Evolutionary conservation across 2,888 invertebrate species (phyloP), one percentile per base, ranked within the genome.

Genomic region (Amphipyra berbera): DNA sequence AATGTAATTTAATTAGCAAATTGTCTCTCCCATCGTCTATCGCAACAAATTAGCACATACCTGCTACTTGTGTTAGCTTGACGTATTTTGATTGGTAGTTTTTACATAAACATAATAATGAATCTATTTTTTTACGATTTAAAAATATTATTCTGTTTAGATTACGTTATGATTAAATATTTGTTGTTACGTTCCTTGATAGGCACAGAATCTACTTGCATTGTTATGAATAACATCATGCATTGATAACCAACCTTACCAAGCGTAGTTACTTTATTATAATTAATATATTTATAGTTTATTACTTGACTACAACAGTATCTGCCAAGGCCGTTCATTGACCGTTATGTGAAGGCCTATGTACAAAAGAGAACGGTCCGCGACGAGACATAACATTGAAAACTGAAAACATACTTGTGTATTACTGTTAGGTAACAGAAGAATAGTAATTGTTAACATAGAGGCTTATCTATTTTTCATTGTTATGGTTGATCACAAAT

Each of bases 321-420:
- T 70, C 57, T 70, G 47, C 71, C 76, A 71, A 54, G 72, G 76
- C 47, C 60, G 72, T 61, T 10, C 76, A 30, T 45, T 72, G 76
- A 75, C 72, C 72, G 72, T 48, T 60, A 47, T 10, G 21, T 7
- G 71, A 55, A 71, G 76, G 71, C 52, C 47, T 73, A 48, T 49
- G 40, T 45, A 63, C 54, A 58, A 70, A 58, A 71, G 71, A 70
- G 76, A 71, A 75, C 33, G 71, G 44, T 1, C 37, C 27, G n/a
- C 49, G 8, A 27, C 37, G 30, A 54, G 35, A 75, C 54, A 53
- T 58, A 52, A 42, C 15, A 42, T 7, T 42, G 42, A 42, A 42
- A 42, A 15, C 13, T 13, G 42, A 42, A 42, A 42, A 15, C 13
- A 9, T 14, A 41, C 13, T 44, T 13, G 4, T 27, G 12, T 27